A percentile compares a stretch with the other conserved stretches of the same genome.
phyloP scores from a whole-genome alignment of 2,113 vertebrate genomes.

The Psephotus haematonotus region DNA sequence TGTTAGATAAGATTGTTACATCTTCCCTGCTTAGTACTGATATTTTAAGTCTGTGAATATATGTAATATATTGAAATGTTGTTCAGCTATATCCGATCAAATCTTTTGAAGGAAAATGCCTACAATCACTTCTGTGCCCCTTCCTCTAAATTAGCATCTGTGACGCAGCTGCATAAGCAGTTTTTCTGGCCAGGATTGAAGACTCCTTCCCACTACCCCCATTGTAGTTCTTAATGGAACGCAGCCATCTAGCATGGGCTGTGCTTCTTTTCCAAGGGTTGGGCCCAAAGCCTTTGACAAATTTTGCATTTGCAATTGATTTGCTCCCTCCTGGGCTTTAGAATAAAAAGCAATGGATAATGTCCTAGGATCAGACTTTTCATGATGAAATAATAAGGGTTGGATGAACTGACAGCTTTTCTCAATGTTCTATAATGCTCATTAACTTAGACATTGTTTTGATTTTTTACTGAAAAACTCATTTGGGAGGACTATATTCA shows the following conservation, averaged over 20 bases:
- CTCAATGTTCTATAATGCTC: not conserved
- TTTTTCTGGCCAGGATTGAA: conserved; percentile 7
- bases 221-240: conserved; percentile 28
- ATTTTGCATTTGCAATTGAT: conserved; percentile 58
- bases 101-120: not conserved
- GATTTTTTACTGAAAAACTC: conserved; percentile 23
- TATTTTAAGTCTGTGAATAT: not conserved
- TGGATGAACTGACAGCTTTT: conserved; percentile 1
- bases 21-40: not conserved
- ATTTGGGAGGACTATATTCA: not conserved
- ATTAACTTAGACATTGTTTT: conserved; percentile 31
- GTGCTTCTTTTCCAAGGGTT: not conserved
- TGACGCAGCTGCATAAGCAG: conserved; percentile 26
- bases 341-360: conserved; percentile 17
- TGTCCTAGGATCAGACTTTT: conserved; percentile 2
- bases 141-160: conserved; percentile 34
- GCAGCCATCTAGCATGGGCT: not conserved
- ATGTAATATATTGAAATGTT: not conserved
- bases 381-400: conserved; percentile 19
- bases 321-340: conserved; percentile 16
- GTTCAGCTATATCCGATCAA: not conserved
- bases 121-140: not conserved
- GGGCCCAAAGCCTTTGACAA: conserved; percentile 20
- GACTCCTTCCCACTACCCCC: not conserved
- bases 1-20: not conserved